These are phyloP conservation scores for Lutraria rhynchaena DNA, from an alignment of 1,140 invertebrate species.

Conservation along the genomic window DNA sequence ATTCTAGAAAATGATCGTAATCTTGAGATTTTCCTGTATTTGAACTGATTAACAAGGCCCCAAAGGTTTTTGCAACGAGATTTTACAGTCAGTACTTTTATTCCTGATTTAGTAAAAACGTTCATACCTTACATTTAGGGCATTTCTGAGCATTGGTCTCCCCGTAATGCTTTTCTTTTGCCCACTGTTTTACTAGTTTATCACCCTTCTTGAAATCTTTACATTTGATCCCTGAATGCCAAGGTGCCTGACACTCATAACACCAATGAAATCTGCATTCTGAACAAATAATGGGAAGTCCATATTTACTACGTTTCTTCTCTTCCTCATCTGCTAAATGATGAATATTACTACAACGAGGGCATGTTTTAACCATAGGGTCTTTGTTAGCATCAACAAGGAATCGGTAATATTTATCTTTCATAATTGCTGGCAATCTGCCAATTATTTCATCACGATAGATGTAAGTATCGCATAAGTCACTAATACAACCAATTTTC, in stretches of 20 bases:
- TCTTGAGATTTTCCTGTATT: too few relatives aligned
- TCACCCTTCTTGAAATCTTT: constrained; percentile 81
- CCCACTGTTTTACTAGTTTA: constrained; percentile 81
- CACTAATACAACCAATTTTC: constrained; percentile 79
- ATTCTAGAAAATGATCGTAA: too few relatives aligned
- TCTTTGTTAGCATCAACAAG: constrained; percentile 81
- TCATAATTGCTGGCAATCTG: constrained; percentile 70
- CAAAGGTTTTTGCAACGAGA: too few relatives aligned
- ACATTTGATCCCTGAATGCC: constrained; percentile 81
- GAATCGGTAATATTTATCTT: constrained; percentile 80
- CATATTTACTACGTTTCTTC: constrained; percentile 67
- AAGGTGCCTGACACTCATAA: constrained; percentile 82
- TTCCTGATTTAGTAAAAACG: too few relatives aligned
- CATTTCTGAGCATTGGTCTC: constrained; percentile 82
- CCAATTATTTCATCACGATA: constrained; percentile 80
- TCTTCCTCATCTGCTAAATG: constrained; percentile 51
- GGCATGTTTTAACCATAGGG: constrained; percentile 81
- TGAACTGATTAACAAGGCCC: too few relatives aligned
- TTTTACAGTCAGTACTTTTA: too few relatives aligned
- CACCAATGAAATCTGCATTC: constrained; percentile 82
- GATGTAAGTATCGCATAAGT: constrained; percentile 73
- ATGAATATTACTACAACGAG: constrained; percentile 78
- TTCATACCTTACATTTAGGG: constrained; percentile 83
- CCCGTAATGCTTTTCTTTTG: constrained; percentile 79
- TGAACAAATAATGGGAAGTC: constrained; percentile 74